Evolutionary conservation across 2,797 vertebrate genomes (phyloP), one percentile per base, ranked within the genome.

Genomic region (Pogonophryne albipinna): DNA sequence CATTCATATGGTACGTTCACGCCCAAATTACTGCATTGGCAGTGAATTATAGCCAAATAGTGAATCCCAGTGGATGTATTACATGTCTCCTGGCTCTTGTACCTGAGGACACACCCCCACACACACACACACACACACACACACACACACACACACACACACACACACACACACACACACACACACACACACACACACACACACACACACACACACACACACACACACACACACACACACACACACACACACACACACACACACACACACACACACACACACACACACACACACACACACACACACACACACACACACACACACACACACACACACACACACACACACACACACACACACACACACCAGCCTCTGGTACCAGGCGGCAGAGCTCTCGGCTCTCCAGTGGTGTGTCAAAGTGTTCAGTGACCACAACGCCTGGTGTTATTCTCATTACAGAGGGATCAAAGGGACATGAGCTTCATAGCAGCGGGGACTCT

Each of bases 391-490:
- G 87, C 88, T 83, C 82, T 82, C 55, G 70, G 79, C 85, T 90
- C 88, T 89, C 85, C 86, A 80, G 90, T 83, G 83, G 87, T 84
- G 89, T 91, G 91, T 89, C 92, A 89, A 78, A 84, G 90, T 93
- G 92, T 85, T 92, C 91, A 91, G 87, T 93, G 91, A 93, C 92
- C 91, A 94, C 86, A 84, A 85, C 82, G 89, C 78, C 89, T 92
- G 89, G 89, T 92, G 87, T 90, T 93, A 89, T 87, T 90, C 91
- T 94, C 92, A 95, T 94, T 94, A 93, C 86, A 86, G 86, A 71
- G 76, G 85, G 89, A 93, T 94, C 92, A 93, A 91, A 93, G 90
- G 88, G 90, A 93, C 93, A 92, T 87, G 87, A 91, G 92, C 90
- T 91, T 90, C 88, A 91, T 87, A 92, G 87, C 91, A 91, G 93